Conservation (phyloP, 2,888 invertebrate genomes). For the Mythimna ferrago region DNA sequence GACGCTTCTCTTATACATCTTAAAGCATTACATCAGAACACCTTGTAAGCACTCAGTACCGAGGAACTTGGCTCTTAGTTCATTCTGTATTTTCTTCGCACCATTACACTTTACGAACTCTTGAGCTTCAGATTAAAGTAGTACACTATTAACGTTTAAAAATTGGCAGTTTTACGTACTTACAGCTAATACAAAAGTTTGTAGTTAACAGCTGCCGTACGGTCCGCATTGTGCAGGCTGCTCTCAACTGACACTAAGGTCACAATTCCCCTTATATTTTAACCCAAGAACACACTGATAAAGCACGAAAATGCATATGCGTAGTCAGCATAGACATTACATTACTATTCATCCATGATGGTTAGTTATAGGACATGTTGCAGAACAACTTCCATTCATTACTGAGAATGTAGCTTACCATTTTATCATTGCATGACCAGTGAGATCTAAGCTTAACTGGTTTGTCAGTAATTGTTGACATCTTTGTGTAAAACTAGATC, state of each 20-base stretch:
- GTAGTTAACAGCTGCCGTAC: slow-evolving; percentile 43
- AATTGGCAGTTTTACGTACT: slow-evolving; percentile 60
- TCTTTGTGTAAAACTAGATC: slow-evolving; percentile 16
- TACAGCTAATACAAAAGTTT: slow-evolving; percentile 55
- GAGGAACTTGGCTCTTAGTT: slow-evolving; percentile 14
- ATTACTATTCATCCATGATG: not conserved
- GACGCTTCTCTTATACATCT: slow-evolving; percentile 12
- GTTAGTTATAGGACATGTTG: not conserved
- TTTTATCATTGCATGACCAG: not conserved
- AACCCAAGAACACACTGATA: not conserved
- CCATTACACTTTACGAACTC: slow-evolving; percentile 22
- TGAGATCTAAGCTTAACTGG: not conserved
- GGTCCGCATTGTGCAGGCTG: not conserved
- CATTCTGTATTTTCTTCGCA: slow-evolving; percentile 20
- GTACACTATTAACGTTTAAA: slow-evolving; percentile 31
- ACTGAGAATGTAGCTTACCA: not conserved
- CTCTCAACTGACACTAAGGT: not conserved
- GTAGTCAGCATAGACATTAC: not conserved
- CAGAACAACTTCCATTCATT: not conserved
- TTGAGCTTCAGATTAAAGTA: slow-evolving; percentile 36
- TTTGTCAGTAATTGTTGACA: slow-evolving; percentile 9
- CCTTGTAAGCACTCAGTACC: slow-evolving; percentile 17
- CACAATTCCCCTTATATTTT: not conserved
- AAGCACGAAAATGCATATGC: not conserved
- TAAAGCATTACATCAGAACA: slow-evolving; percentile 19